Conservation (phyloP, 2,797 vertebrate species). For the Hypotaenidia philippensis region DNA sequence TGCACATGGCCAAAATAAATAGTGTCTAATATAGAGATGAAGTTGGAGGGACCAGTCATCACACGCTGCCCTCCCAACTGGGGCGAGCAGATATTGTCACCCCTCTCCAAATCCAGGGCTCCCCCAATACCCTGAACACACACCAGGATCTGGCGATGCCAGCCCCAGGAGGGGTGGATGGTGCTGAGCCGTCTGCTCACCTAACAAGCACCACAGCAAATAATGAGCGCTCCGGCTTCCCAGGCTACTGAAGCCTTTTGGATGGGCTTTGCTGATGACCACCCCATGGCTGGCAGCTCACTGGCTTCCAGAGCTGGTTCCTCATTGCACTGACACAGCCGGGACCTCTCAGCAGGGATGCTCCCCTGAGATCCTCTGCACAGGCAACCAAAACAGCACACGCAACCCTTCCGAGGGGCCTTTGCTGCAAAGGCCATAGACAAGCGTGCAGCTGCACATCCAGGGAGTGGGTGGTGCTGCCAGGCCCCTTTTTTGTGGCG, state of each 20-base stretch:
- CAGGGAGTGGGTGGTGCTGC: neutral
- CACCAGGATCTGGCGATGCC: fast-evolving
- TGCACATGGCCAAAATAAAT: neutral
- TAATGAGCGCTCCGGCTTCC: neutral
- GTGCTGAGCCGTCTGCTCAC: neutral
- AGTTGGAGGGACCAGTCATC: neutral
- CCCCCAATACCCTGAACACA: fast-evolving
- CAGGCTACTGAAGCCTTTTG: neutral
- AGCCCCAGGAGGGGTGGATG: neutral
- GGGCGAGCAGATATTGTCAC: neutral
- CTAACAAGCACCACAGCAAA: neutral
- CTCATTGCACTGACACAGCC: neutral
- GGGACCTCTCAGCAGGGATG: neutral
- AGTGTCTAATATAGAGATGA: neutral
- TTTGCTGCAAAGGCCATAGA: fast-evolving
- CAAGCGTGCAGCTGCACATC: fast-evolving
- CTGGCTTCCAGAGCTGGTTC: neutral
- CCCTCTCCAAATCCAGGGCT: fast-evolving
- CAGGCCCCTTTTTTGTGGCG: neutral
- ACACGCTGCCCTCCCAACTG: fast-evolving
- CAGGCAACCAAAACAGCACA: fast-evolving
- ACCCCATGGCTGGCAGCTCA: neutral
- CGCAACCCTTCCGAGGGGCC: fast-evolving
- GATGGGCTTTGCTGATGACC: neutral
- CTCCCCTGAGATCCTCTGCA: fast-evolving